These are phyloP conservation scores for Amblyraja radiata DNA, from an alignment of 2,797 vertebrate species.

Conservation along the genomic window DNA sequence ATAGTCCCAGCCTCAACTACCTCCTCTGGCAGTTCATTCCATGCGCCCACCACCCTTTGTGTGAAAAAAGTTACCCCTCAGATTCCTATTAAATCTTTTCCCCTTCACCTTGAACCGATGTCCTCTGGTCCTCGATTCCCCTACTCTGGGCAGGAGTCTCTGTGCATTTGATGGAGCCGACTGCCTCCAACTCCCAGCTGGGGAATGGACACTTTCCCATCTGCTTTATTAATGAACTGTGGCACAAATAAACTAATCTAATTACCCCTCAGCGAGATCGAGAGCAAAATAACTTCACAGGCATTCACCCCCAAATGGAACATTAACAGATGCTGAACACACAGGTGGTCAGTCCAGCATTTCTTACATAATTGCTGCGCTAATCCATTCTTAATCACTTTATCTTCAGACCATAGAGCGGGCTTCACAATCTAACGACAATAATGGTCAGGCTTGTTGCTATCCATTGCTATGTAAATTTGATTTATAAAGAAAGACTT, in stretches of 20 bases:
- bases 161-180: not conserved
- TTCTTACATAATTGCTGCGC: not conserved
- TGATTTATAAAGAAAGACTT: not conserved
- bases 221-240: not conserved
- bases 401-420: not conserved
- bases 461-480: not conserved
- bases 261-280: not conserved
- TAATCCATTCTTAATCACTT: constrained; percentile 26
- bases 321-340: not conserved
- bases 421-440: not conserved
- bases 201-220: not conserved
- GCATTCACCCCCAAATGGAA: not conserved
- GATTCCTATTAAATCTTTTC: too few species aligned
- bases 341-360: too few species aligned
- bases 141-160: too few species aligned
- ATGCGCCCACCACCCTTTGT: too few species aligned
- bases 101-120: too few species aligned
- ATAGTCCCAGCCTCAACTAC: too few species aligned
- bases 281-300: not conserved
- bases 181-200: not conserved
- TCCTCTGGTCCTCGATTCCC: too few species aligned
- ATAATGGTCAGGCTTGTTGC: not conserved
- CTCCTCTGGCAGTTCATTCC: too few species aligned
- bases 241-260: not conserved
- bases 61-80: too few species aligned